These are phyloP conservation scores for Egretta garzetta DNA, from an alignment of 2,113 vertebrate genomes.

Conservation along the genomic window DNA sequence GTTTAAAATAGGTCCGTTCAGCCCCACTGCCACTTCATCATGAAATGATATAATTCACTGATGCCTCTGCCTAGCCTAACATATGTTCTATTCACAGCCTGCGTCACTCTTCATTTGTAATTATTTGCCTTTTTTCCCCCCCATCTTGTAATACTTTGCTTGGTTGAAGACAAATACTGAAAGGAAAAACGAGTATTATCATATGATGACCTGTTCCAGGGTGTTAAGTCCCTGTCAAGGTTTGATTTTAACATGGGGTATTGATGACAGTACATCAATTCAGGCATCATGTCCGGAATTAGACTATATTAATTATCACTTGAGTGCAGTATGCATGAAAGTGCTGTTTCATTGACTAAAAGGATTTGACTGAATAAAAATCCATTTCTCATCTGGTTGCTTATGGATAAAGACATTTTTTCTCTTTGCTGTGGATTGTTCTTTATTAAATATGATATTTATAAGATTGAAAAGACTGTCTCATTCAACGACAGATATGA, in stretches of 20 bases:
- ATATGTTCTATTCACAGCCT: slow-evolving; percentile 95
- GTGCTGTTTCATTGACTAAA: slow-evolving; percentile 81
- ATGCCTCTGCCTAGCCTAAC: slow-evolving; percentile 84
- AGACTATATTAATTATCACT: slow-evolving; percentile 85
- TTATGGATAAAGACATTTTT: slow-evolving; percentile 80
- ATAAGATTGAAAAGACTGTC: slow-evolving; percentile 77
- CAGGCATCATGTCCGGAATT: slow-evolving; percentile 83
- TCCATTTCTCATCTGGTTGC: slow-evolving; percentile 83
- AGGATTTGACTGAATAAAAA: slow-evolving; percentile 83
- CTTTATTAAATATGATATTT: slow-evolving; percentile 83
- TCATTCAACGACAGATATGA: slow-evolving; percentile 63
- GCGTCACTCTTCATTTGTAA: slow-evolving; percentile 95
- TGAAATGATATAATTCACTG: slow-evolving; percentile 87
- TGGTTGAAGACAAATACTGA: slow-evolving; percentile 87
- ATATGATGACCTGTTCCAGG: slow-evolving; percentile 88
- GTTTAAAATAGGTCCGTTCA: slow-evolving; percentile 95
- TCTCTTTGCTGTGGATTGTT: slow-evolving; percentile 71
- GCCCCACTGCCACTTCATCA: slow-evolving; percentile 91
- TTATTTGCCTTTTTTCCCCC: slow-evolving; percentile 82
- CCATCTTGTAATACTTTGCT: slow-evolving; percentile 85
- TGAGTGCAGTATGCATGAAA: slow-evolving; percentile 79
- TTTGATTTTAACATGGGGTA: slow-evolving; percentile 82
- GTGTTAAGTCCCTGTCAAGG: slow-evolving; percentile 87
- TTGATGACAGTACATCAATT: slow-evolving; percentile 87
- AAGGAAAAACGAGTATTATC: slow-evolving; percentile 82